Evolutionary conservation across 2,888 invertebrate genomes (phyloP).

Genomic region (Metellina segmentata): DNA sequence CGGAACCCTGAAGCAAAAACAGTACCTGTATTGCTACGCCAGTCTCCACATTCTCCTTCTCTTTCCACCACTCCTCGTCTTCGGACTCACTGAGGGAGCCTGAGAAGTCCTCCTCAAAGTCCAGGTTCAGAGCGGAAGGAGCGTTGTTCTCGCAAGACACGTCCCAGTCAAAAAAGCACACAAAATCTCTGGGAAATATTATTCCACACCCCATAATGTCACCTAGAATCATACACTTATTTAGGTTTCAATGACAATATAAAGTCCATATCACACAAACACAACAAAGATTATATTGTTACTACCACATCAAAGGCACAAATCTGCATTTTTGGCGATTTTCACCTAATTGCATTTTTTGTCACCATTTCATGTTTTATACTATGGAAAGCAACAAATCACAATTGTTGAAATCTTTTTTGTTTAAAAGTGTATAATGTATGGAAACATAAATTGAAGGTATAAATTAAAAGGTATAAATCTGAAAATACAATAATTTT

Average conservation of each 20-base stretch:
- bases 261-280: too few relatives aligned
- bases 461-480: not conserved
- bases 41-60: constrained; percentile 79
- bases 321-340: too few relatives aligned
- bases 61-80: constrained; percentile 80
- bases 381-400: too few relatives aligned
- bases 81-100: constrained; percentile 80
- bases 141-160: constrained; percentile 78
- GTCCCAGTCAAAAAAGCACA: constrained; percentile 79
- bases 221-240: constrained; percentile 78
- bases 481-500: too few relatives aligned
- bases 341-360: too few relatives aligned
- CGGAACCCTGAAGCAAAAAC: too few relatives aligned
- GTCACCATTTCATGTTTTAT: too few relatives aligned
- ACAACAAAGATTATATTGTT: too few relatives aligned
- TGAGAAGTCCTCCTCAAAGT: constrained; percentile 79
- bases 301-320: too few relatives aligned
- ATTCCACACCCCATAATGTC: constrained; percentile 84
- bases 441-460: not conserved
- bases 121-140: constrained; percentile 78
- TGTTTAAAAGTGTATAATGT: too few relatives aligned
- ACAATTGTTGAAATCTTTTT: too few relatives aligned
- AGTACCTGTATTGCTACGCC: constrained; percentile 80
- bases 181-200: constrained; percentile 82
- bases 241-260: too few relatives aligned